These are phyloP conservation scores for Timandra comae DNA, from an alignment of 2,888 invertebrate species.

Conservation along the genomic window DNA sequence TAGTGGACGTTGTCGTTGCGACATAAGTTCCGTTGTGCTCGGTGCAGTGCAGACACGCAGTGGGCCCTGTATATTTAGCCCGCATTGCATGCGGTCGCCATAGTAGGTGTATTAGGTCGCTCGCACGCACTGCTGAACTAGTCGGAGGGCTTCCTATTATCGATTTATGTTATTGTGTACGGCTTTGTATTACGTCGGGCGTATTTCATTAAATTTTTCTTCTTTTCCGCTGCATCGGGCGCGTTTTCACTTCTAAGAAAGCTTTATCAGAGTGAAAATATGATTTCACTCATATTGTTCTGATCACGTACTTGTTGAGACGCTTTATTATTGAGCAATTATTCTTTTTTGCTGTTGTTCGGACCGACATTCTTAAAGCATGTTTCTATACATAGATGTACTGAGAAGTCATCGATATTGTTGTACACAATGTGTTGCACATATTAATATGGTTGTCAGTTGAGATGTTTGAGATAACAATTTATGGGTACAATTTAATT, in stretches of 20 bases:
- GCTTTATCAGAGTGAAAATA: conserved; percentile 50
- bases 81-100: conserved; percentile 65
- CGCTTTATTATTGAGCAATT: conserved; percentile 24
- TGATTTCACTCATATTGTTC: conserved; percentile 52
- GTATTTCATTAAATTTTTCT: conserved; percentile 54
- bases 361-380: not conserved
- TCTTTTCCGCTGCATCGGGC: conserved; percentile 39
- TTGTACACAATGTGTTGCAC: too few relatives aligned
- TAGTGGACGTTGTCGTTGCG: conserved; percentile 65
- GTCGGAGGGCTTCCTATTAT: conserved; percentile 75
- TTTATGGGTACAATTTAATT: not conserved
- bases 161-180: conserved; percentile 69
- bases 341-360: not conserved
- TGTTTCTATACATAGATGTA: not conserved
- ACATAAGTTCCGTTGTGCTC: conserved; percentile 61
- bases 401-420: not conserved
- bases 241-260: conserved; percentile 59
- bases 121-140: conserved; percentile 76
- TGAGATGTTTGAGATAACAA: not conserved
- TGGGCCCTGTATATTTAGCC: conserved; percentile 70
- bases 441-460: not conserved
- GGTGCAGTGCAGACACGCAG: conserved; percentile 47
- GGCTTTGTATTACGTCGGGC: conserved; percentile 43
- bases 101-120: conserved; percentile 74
- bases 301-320: conserved; percentile 23